Evolutionary conservation across 2,113 vertebrate genomes (phyloP).

Genomic region (Ornithorhynchus anatinus): DNA sequence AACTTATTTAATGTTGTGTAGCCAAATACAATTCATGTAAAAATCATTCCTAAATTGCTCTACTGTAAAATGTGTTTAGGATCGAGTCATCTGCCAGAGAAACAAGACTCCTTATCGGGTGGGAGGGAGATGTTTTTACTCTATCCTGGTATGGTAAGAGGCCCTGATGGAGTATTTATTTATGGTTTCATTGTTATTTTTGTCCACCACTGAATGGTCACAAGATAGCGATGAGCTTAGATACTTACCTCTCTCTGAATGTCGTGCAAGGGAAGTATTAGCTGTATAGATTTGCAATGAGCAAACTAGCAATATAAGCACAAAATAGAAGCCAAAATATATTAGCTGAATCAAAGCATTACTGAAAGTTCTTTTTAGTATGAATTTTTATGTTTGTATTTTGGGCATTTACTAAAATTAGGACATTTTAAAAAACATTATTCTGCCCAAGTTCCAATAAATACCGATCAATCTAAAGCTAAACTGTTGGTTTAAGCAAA

Average conservation of each 20-base stretch:
- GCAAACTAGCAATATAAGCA: background rate
- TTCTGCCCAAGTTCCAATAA: constrained; percentile 14
- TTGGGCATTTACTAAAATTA: constrained; percentile 6
- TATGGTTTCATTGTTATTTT: too few species aligned
- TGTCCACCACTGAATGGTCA: constrained; percentile 25
- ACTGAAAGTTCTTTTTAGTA: constrained; percentile 17
- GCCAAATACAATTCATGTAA: background rate
- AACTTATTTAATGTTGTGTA: too few species aligned
- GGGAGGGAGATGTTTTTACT: too few species aligned
- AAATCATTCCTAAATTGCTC: background rate
- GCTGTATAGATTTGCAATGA: background rate
- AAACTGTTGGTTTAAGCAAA: constrained; percentile 37
- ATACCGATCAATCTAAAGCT: constrained; percentile 14
- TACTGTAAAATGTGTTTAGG: background rate
- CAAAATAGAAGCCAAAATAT: constrained; percentile 13
- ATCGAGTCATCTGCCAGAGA: background rate
- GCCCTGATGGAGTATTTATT: too few species aligned
- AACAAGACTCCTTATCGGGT: background rate
- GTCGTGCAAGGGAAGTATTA: background rate
- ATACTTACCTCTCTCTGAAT: background rate
- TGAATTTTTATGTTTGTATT: constrained; percentile 35
- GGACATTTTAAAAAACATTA: background rate
- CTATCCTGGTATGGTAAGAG: too few species aligned
- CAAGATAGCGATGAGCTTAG: background rate
- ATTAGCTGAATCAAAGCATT: background rate